phyloP scores from a whole-genome alignment of 2,113 vertebrate species.

The Bagarius yarrelli region DNA sequence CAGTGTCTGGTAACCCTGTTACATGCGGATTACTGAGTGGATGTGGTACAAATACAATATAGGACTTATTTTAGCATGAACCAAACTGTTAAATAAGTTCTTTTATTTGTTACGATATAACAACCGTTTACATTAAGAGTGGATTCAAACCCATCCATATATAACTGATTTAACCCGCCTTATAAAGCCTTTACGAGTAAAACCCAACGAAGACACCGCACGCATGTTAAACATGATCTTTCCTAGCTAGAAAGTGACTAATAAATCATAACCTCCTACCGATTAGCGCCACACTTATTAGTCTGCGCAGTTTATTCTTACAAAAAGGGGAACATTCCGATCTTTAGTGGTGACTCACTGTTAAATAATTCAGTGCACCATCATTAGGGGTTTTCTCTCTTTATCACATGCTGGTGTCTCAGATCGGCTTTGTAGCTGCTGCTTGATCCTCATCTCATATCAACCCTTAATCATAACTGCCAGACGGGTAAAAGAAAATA shows the following conservation, averaged over 20 bases:
- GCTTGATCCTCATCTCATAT: background rate
- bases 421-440: slow-evolving; percentile 8
- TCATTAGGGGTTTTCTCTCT: slow-evolving; percentile 17
- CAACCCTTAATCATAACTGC: background rate
- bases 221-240: background rate
- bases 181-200: background rate
- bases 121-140: too few relatives aligned
- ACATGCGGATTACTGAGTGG: too few relatives aligned
- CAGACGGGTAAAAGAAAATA: background rate
- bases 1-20: too few relatives aligned
- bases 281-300: background rate
- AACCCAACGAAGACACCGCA: slow-evolving; percentile 2
- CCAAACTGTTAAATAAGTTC: too few relatives aligned
- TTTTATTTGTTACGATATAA: too few relatives aligned
- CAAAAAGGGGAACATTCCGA: slow-evolving; percentile 15
- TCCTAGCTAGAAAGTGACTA: background rate
- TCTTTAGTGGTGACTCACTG: slow-evolving; percentile 9
- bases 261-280: slow-evolving; percentile 1
- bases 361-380: slow-evolving; percentile 27
- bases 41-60: too few relatives aligned
- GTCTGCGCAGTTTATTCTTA: slow-evolving; percentile 11
- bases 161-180: background rate
- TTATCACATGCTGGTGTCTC: slow-evolving; percentile 4
- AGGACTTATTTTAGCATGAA: too few relatives aligned
- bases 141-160: background rate